phyloP scores from a whole-genome alignment of 2,888 invertebrate genomes.

The Linnaemya vulpina region DNA sequence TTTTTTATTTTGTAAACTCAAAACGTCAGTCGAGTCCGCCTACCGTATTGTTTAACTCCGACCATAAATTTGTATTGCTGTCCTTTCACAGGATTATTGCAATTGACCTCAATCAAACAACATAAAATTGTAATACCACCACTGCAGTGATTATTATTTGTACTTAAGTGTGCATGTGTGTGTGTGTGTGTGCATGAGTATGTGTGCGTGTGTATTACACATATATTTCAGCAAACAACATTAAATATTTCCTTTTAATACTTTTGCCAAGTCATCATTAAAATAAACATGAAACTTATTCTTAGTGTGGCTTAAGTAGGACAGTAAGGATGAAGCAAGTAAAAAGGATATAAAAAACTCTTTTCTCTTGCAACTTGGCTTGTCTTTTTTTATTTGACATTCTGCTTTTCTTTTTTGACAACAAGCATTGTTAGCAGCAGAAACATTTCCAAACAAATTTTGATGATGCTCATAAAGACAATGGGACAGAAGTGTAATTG shows the following conservation, averaged over 20 bases:
- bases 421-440: slow-evolving; percentile 59
- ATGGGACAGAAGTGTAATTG: slow-evolving; percentile 8
- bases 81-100: slow-evolving; percentile 54
- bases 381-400: slow-evolving; percentile 2
- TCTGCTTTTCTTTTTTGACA: slow-evolving; percentile 58
- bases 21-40: slow-evolving; percentile 43
- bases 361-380: slow-evolving; percentile 32
- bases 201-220: slow-evolving; percentile 2
- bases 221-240: slow-evolving; percentile 48
- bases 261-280: slow-evolving; percentile 72
- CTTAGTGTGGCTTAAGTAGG: slow-evolving; percentile 70
- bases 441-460: slow-evolving; percentile 52
- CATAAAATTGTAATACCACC: slow-evolving; percentile 54
- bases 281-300: slow-evolving; percentile 70
- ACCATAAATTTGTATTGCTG: slow-evolving; percentile 47
- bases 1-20: slow-evolving; percentile 12
- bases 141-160: slow-evolving; percentile 62
- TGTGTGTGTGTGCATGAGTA: background rate
- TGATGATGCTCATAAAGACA: slow-evolving; percentile 13
- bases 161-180: background rate
- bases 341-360: background rate
- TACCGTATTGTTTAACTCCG: slow-evolving; percentile 19
- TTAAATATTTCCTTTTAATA: slow-evolving; percentile 71
- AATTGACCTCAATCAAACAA: slow-evolving; percentile 65
- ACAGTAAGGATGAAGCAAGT: slow-evolving; percentile 60